These are phyloP conservation scores for Calcarius lapponicus DNA, from an alignment of 2,797 vertebrate species.

Conservation along the genomic window DNA sequence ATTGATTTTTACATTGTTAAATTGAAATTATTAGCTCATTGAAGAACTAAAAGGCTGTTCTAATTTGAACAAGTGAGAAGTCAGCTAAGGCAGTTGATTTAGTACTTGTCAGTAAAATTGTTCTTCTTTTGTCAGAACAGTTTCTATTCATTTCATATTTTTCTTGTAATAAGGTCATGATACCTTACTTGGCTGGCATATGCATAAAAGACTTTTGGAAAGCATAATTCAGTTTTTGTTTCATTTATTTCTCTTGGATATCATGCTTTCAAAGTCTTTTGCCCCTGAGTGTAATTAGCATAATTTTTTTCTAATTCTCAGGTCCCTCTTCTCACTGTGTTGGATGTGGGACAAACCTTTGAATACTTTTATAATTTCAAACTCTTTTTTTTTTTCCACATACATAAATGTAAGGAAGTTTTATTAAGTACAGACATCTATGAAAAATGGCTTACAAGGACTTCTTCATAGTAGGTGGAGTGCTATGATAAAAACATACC, in stretches of 20 bases:
- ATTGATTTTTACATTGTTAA: not conserved
- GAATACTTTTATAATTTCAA: not conserved
- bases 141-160: not conserved
- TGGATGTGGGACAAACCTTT: not conserved
- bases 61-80: not conserved
- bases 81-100: not conserved
- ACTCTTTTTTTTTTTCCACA: not conserved
- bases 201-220: not conserved
- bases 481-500: not conserved
- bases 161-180: not conserved
- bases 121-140: not conserved
- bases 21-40: not conserved
- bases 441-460: not conserved
- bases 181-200: not conserved
- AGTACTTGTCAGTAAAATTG: not conserved
- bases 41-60: not conserved
- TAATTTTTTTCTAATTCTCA: not conserved
- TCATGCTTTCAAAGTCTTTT: not conserved
- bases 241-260: not conserved
- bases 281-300: not conserved
- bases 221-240: not conserved
- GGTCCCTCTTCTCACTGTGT: not conserved
- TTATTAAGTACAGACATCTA: not conserved
- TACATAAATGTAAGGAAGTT: not conserved
- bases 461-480: not conserved